These are phyloP conservation scores for Plectrocnemia conspersa DNA, from an alignment of 1,140 invertebrate genomes.

Conservation along the genomic window DNA sequence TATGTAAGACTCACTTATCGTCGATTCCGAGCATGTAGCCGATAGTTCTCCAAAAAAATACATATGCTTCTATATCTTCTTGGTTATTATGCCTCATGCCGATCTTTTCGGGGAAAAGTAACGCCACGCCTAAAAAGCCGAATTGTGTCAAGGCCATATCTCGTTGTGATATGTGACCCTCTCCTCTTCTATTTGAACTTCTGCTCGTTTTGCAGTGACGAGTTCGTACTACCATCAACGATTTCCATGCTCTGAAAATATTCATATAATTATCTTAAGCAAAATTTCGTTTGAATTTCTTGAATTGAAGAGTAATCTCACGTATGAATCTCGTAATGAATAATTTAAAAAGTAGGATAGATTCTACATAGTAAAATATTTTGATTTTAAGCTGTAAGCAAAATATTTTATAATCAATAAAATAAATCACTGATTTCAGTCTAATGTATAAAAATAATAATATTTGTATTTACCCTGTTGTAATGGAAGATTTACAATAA, in stretches of 20 bases:
- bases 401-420: no score
- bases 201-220: constrained; percentile 60
- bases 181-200: constrained; percentile 43
- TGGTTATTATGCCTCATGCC: constrained; percentile 54
- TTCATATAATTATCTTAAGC: background rate
- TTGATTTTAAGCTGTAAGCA: no score
- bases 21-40: constrained; percentile 76
- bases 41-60: constrained; percentile 81
- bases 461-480: no score
- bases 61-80: constrained; percentile 67
- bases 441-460: no score
- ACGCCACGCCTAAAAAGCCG: constrained; percentile 75
- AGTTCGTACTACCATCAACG: constrained; percentile 60
- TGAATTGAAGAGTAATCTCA: no score
- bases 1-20: constrained; percentile 55
- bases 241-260: constrained; percentile 57
- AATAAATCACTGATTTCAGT: no score
- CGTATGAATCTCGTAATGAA: no score
- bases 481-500: no score
- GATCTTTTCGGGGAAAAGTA: constrained; percentile 61
- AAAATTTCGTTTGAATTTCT: no score
- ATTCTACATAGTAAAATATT: no score
- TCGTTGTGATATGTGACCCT: constrained; percentile 62
- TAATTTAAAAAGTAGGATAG: no score
- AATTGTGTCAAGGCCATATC: constrained; percentile 83